Evolutionary conservation across 2,888 invertebrate species (phyloP).

Genomic region (Tetragnatha montana): DNA sequence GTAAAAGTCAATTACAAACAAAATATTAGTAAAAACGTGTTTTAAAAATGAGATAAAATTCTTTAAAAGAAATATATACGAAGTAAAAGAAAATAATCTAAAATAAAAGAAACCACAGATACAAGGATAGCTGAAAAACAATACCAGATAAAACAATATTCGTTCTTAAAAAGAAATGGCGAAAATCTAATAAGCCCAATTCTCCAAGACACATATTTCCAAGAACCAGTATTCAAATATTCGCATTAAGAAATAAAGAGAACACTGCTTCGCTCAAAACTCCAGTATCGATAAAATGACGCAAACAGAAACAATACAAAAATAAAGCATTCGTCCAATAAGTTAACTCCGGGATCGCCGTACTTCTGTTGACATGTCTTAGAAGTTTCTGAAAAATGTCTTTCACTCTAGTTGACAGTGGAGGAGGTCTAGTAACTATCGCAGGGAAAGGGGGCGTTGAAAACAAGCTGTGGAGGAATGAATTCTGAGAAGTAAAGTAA

Average conservation of each 20-base stretch:
- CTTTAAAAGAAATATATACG: no score
- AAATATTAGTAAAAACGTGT: no score
- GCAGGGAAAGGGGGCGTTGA: background rate
- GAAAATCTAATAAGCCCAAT: background rate
- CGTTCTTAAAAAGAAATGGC: background rate
- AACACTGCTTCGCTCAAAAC: background rate
- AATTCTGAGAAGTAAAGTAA: background rate
- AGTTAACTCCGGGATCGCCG: constrained; percentile 49
- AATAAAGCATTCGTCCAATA: constrained; percentile 42
- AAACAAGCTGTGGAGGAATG: constrained; percentile 14
- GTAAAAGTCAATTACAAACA: no score
- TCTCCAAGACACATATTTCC: background rate
- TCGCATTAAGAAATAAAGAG: background rate
- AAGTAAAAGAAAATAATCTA: no score
- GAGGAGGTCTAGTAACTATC: constrained; percentile 5
- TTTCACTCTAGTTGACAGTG: constrained; percentile 32
- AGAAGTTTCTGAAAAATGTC: constrained; percentile 57
- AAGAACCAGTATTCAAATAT: constrained; percentile 15
- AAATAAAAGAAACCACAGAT: no score
- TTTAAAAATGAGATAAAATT: no score
- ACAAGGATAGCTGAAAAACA: background rate
- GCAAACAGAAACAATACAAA: constrained; percentile 24
- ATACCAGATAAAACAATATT: background rate
- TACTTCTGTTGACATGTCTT: constrained; percentile 54
- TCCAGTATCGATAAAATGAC: constrained; percentile 33